Evolutionary conservation across 92 coral and sea anemone genomes (phyloP).

Genomic region (Porites evermanni): DNA sequence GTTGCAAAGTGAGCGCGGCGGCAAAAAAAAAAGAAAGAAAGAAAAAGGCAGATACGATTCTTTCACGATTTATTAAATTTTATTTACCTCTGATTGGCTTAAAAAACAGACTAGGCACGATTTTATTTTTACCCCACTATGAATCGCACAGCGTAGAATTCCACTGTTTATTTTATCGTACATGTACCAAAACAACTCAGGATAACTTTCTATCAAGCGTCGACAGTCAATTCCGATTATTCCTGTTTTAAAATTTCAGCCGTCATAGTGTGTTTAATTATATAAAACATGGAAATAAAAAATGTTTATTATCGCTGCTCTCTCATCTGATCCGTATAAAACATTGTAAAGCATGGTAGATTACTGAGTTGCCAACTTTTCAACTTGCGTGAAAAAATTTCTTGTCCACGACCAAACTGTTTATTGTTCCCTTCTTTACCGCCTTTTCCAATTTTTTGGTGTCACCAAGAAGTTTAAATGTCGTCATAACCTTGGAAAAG

Average conservation of each 20-base stretch:
- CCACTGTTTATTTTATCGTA: background rate
- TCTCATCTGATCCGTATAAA: background rate
- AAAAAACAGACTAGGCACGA: too few species aligned
- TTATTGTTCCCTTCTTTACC: slow-evolving; percentile 66
- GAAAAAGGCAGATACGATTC: too few species aligned
- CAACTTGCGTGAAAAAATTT: slow-evolving; percentile 58
- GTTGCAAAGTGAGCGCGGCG: too few species aligned
- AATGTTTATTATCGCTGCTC: too few species aligned
- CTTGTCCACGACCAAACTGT: slow-evolving; percentile 67
- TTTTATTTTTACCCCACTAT: too few species aligned
- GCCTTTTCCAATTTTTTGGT: slow-evolving; percentile 31
- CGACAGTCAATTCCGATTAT: background rate
- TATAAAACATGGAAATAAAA: too few species aligned
- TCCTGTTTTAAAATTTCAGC: background rate
- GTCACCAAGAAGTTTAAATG: slow-evolving; percentile 76
- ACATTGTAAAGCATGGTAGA: background rate
- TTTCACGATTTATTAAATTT: too few species aligned
- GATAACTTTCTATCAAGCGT: background rate
- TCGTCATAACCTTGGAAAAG: slow-evolving; percentile 66
- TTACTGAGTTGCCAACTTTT: background rate
- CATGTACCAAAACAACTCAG: too few species aligned
- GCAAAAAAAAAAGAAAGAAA: too few species aligned
- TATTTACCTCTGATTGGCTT: too few species aligned
- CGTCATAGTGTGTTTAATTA: background rate
- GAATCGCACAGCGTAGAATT: too few species aligned